Percentiles rank a stretch among this genome's conserved stretches.
These are phyloP conservation scores for Pyrocoelia pectoralis DNA, from an alignment of 2,888 invertebrate genomes.

Conservation along the genomic window DNA sequence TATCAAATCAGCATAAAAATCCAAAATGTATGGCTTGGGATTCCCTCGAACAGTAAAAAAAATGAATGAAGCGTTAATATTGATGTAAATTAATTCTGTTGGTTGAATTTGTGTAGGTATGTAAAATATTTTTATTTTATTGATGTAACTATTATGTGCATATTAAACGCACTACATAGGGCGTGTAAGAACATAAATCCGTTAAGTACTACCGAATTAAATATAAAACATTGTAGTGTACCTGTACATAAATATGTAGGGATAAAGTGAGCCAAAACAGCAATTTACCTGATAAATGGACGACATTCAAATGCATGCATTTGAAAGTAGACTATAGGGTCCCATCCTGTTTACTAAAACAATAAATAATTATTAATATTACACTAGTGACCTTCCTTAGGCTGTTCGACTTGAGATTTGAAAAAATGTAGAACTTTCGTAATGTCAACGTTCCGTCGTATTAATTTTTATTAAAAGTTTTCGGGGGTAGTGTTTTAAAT, in stretches of 20 bases:
- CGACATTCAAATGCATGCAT: slow-evolving; percentile 7
- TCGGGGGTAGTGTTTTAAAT: too few species aligned
- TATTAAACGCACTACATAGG: too few species aligned
- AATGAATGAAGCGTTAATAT: too few species aligned
- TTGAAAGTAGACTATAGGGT: slow-evolving; percentile 1
- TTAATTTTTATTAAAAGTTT: too few species aligned
- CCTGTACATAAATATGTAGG: neutral
- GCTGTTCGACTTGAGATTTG: neutral
- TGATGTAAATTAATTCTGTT: too few species aligned
- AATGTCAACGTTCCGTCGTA: too few species aligned
- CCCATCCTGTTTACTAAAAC: slow-evolving; percentile 3
- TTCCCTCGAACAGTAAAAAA: too few species aligned
- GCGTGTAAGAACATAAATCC: neutral
- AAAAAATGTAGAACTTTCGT: neutral
- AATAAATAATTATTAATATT: neutral
- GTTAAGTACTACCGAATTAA: neutral
- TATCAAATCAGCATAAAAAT: too few species aligned
- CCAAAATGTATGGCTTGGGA: too few species aligned
- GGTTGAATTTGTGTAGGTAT: too few species aligned
- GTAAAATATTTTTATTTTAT: too few species aligned
- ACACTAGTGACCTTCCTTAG: neutral
- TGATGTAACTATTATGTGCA: too few species aligned
- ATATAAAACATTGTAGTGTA: neutral
- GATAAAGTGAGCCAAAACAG: slow-evolving; percentile 1
- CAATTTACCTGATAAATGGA: neutral